Evolutionary conservation across 2,888 invertebrate genomes (phyloP), one percentile per base, ranked within the genome.

Genomic region (Tetanocera ferruginea): DNA sequence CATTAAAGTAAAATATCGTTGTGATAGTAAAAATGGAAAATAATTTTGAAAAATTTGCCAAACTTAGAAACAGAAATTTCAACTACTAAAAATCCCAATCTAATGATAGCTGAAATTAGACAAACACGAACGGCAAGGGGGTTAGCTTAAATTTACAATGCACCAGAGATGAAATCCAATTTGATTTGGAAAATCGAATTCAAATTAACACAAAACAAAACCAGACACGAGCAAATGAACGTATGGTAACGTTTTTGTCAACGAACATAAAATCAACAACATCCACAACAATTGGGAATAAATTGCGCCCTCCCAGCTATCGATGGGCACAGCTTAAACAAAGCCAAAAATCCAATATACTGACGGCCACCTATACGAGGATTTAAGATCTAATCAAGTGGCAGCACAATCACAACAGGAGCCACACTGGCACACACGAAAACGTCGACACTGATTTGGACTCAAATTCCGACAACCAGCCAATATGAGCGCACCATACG

Each of bases 371-470:
- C 75, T 55, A 66, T 51, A 25, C 78, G 67, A 76, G 72, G 80
- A 81, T 81, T 80, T 81, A 80, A 80, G 80, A 81, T 80, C 80
- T 81, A 81, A 81, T 81, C 81, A 81, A 80, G 77, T 80, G 77
- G 52, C 78, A 79, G 76, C 77, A 78, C 79, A 80, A 80, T 79
- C 80, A 80, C 78, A 78, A 71, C 57, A 52, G 31, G 51, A 34
- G 23, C 49, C 1, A 31, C n/a, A 23, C 31, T 11, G 66, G 5
- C 9, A 19, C 51, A 69, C 28, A 69, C 69, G 23, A 28, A 51
- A 17, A 52, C 64, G n/a, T 6, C 62, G 62, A 49, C 25, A 57
- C 37, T 17, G 72, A 57, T 34, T 14, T 31, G 17, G 49, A 69
- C 25, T 37, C 51, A 25, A 6, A 19, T 43, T 43, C 57, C 37